Conservation (phyloP, 2,888 invertebrate genomes). For the Venustoraphidia nigricollis region DNA sequence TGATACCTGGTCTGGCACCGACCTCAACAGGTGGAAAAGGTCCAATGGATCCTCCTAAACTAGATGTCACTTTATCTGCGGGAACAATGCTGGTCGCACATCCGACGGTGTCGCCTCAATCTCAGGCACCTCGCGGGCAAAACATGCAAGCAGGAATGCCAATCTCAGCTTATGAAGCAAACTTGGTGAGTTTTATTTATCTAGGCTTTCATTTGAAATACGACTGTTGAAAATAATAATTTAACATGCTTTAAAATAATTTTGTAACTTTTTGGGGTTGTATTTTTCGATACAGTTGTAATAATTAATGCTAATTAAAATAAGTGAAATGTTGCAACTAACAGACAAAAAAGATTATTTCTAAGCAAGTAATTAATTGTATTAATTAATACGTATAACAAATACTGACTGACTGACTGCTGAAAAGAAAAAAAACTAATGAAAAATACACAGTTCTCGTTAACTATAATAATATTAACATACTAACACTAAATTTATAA, state of each 20-base stretch:
- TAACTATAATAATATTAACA: conserved; percentile 1
- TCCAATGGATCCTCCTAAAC: conserved; percentile 35
- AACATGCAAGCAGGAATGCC: conserved; percentile 37
- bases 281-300: too few species aligned
- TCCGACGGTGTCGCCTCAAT: conserved; percentile 24
- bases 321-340: too few species aligned
- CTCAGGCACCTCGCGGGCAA: conserved; percentile 34
- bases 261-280: not conserved
- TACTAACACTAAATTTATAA: not conserved
- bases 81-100: conserved; percentile 31
- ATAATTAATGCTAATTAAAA: too few species aligned
- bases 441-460: conserved; percentile 15
- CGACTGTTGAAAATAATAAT: not conserved
- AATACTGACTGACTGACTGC: too few species aligned
- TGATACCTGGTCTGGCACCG: conserved; percentile 45
- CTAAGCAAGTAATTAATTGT: too few species aligned
- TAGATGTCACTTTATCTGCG: conserved; percentile 29
- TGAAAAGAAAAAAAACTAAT: conserved; percentile 3
- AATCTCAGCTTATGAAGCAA: conserved; percentile 44
- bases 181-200: conserved; percentile 46
- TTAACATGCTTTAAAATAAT: not conserved
- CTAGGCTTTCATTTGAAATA: too few species aligned
- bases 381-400: too few species aligned
- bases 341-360: too few species aligned
- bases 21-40: conserved; percentile 30